Evolutionary conservation across 2,113 vertebrate genomes (phyloP), one percentile per base, ranked within the genome.

Genomic region (Sapajus apella): DNA sequence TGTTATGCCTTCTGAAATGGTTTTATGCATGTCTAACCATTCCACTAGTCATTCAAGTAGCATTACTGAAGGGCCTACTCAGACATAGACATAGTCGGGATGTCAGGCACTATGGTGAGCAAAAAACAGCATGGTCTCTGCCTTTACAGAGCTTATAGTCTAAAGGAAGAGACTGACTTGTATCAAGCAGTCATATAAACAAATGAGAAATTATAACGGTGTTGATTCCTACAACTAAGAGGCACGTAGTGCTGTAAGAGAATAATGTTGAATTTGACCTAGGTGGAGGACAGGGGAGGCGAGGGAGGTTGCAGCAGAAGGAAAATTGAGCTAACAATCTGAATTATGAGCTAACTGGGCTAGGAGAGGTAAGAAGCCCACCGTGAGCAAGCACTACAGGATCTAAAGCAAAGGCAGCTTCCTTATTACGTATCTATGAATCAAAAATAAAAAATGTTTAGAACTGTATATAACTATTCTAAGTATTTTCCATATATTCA

Each of bases 281-380:
- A 47, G 27, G 16, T 27, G 23, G n/a, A 13, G 4, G 4, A 3
- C 3, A 35, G 11, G 0, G 37, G n/a, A 61, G 32, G 21, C 0
- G 1, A 7, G 3, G 40, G 6, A 18, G 12, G 8, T 32, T 43
- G 40, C 73, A 80, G 30, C 10, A 23, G 30, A 58, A 84, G 23
- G 9, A 37, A 12, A 47, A 27, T 12, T 68, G 75, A 90, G 8
- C 37, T 84, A 6, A 21, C 43, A 37, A 37, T 37, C 45, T 61
- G 14, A 37, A n/a, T 50, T 87, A 66, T 45, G 32, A 68, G 17
- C 10, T 45, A 68, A 68, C 35, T 55, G 8, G 35, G 32, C 8
- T 18, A 82, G 27, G 21, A 83, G 14, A 82, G 5, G n/a, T 35
- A 45, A 79, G 6, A 93, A 64, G 27, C 14, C 47, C n/a, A 56